Evolutionary conservation across 2,797 vertebrate species (phyloP).

Genomic region (Notamacropus eugenii): DNA sequence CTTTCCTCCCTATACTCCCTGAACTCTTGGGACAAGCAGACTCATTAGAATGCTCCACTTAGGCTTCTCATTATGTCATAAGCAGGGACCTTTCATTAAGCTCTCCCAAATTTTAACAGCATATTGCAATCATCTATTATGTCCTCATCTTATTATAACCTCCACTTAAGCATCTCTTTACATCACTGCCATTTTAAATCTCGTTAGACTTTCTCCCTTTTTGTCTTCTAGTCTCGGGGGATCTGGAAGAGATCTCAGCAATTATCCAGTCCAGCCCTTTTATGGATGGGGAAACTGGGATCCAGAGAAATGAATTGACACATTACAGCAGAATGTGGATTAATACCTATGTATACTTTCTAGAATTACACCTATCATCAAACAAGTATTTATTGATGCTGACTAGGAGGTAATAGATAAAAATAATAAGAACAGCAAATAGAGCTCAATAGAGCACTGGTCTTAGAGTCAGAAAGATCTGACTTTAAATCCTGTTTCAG

Average conservation of each 20-base stretch:
- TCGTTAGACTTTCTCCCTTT: not conserved
- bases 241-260: not conserved
- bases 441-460: not conserved
- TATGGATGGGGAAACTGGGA: not conserved
- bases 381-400: not conserved
- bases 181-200: not conserved
- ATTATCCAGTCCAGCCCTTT: not conserved
- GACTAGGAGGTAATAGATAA: not conserved
- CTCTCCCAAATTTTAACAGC: not conserved
- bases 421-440: not conserved
- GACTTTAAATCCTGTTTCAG: not conserved
- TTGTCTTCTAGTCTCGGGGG: not conserved
- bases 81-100: slow-evolving; percentile 26
- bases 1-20: not conserved
- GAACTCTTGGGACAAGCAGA: not conserved
- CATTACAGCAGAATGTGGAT: not conserved
- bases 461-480: not conserved
- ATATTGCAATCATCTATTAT: not conserved
- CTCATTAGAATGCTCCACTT: slow-evolving; percentile 15
- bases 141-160: not conserved
- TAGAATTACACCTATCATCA: not conserved
- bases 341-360: not conserved
- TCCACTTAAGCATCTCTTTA: not conserved
- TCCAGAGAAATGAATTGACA: not conserved
- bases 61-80: not conserved